Evolutionary conservation across 2,113 vertebrate genomes (phyloP).

Genomic region (Platysteira castanea): DNA sequence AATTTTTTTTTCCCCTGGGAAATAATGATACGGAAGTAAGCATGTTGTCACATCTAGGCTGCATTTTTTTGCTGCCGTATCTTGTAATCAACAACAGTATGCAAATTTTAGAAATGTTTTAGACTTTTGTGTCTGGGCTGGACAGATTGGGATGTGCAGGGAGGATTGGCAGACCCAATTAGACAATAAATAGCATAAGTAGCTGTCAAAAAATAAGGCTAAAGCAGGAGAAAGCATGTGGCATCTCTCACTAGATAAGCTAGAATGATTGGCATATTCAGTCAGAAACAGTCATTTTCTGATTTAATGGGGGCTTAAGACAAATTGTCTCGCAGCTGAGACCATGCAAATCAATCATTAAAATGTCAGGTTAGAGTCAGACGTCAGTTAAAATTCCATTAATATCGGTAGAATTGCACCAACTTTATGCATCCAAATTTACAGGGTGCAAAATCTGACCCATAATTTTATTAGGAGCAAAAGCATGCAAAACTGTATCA

Average conservation of each 20-base stretch:
- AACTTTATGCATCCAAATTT: not conserved
- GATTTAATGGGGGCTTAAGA: constrained; percentile 49
- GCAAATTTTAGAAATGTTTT: constrained; percentile 13
- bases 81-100: not conserved
- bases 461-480: not conserved
- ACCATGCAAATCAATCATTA: constrained; percentile 44
- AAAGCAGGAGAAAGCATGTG: constrained; percentile 41
- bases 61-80: accelerated
- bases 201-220: constrained; percentile 50
- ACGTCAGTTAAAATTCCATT: constrained; percentile 17
- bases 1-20: not conserved
- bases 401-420: not conserved
- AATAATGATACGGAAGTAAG: not conserved
- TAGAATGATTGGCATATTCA: constrained; percentile 38
- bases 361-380: not conserved
- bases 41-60: not conserved
- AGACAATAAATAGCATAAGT: constrained; percentile 21
- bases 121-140: constrained; percentile 15
- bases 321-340: constrained; percentile 37
- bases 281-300: not conserved
- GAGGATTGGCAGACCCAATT: constrained; percentile 34
- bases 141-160: not conserved
- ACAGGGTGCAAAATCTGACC: not conserved
- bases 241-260: constrained; percentile 31
- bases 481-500: not conserved